Conservation (phyloP, 2,888 invertebrate genomes). For the Stictocephala bisonia region DNA sequence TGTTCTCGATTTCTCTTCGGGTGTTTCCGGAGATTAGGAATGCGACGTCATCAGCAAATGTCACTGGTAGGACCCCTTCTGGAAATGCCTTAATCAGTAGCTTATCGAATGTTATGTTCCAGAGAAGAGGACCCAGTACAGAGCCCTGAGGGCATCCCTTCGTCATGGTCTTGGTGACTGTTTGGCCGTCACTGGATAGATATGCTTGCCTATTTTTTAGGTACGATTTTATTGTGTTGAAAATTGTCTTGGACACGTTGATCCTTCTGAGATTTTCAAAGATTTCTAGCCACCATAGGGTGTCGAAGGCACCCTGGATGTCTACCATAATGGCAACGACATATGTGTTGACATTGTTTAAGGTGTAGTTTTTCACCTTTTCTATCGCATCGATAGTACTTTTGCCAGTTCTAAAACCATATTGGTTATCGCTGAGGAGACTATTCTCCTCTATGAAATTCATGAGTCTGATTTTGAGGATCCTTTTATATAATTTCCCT, state of each 20-base stretch:
- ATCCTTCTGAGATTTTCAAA: background rate
- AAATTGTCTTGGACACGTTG: background rate
- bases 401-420: constrained; percentile 39
- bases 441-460: background rate
- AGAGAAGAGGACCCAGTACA: background rate
- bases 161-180: background rate
- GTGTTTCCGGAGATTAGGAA: background rate
- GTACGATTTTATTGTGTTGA: background rate
- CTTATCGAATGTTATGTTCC: constrained; percentile 1
- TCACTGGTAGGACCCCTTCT: background rate
- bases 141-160: constrained; percentile 19
- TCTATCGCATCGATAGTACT: too few species aligned
- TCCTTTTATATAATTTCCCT: constrained; percentile 4
- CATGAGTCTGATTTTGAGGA: constrained; percentile 4
- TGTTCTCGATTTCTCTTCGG: background rate
- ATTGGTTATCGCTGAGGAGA: constrained; percentile 27
- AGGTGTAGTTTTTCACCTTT: too few species aligned
- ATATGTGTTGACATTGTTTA: background rate
- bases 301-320: background rate
- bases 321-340: background rate
- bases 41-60: constrained; percentile 18
- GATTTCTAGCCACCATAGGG: constrained; percentile 1
- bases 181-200: background rate
- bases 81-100: background rate
- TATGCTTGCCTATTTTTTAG: background rate